Percentiles rank a stretch among this genome's conserved stretches.
Conservation (phyloP, 2,797 vertebrate species). For the Tapera naevia region DNA sequence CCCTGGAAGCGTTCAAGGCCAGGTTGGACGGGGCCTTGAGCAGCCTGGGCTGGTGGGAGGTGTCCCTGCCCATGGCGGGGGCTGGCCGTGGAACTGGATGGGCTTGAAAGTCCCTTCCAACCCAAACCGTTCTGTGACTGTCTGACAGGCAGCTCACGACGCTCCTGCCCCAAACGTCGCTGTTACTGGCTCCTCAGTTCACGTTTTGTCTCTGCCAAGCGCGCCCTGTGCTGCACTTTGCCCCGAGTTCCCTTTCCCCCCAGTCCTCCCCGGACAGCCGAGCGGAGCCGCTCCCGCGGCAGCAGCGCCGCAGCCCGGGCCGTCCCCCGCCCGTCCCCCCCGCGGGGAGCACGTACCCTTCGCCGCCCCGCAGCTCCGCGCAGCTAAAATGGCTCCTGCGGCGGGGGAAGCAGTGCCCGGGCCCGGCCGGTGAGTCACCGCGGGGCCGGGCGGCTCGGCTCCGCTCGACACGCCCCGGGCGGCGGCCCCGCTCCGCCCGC, state of each 20-base stretch:
- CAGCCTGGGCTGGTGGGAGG: too few relatives aligned
- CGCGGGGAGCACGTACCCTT: conserved; percentile 11
- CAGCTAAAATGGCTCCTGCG: conserved; percentile 82
- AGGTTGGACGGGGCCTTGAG: too few relatives aligned
- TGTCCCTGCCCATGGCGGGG: too few relatives aligned
- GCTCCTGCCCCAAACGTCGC: not conserved
- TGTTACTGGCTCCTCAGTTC: not conserved
- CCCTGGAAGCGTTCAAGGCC: too few relatives aligned
- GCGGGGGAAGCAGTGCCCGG: conserved; percentile 79
- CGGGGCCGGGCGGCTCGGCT: conserved; percentile 75
- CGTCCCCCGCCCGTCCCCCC: not conserved
- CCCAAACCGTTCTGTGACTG: too few relatives aligned
- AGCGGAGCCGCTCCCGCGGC: not conserved
- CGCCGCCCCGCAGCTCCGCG: conserved; percentile 64
- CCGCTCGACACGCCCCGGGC: conserved; percentile 76
- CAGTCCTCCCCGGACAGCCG: not conserved
- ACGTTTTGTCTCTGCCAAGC: not conserved
- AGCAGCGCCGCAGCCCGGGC: not conserved
- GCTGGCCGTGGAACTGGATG: too few relatives aligned
- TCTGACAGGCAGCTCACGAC: not conserved
- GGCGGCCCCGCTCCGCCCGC: conserved; percentile 25
- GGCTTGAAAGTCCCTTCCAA: too few relatives aligned
- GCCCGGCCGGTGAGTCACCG: conserved; percentile 80
- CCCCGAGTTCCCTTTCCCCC: not conserved
- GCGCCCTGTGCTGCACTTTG: not conserved